Evolutionary conservation across 2,888 invertebrate genomes (phyloP), one percentile per base, ranked within the genome.

Genomic region (Neoscelio sp.): DNA sequence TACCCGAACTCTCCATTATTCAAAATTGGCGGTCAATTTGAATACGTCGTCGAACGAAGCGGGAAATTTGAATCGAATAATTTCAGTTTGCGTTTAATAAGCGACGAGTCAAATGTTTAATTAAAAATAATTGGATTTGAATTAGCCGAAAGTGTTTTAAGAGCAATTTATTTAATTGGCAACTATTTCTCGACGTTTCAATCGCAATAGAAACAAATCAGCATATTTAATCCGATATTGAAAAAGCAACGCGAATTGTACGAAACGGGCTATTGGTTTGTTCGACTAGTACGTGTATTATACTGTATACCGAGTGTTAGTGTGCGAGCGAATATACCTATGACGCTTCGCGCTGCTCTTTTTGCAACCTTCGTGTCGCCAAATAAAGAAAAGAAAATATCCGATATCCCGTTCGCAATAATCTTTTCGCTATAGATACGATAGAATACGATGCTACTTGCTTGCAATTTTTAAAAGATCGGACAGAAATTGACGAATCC

Each of bases 351-450:
- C 30, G 35, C 12, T 64, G 48, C 46, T 64, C 54, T 64, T 70
- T 70, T 73, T 62, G 52, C 62, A 64, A 73, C 62, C 71, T 73
- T 64, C 71, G 54, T 54, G 46, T 64, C 62, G 44, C 46, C 71
- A 54, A 62, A 54, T 73, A 73, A 62, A 73, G 62, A 64, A 73
- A 64, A 73, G 54, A 73, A 71, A 71, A 71, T 71, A 73, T 73
- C 71, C 62, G 54, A 73, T 73, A 71, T 71, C 42, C 62, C 15
- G 23, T 42, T 12, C 30, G 58, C 50, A 70, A 60, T 71, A 60
- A 71, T 60, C 60, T 71, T 42, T 30, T 42, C 44, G 46, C 54
- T 71, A 44, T 44, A 44, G 44, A 52, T 62, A 35, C 71, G 50
- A 62, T 71, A 64, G 52, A 73, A 73, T 62, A 73, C 62, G 26